Evolutionary conservation across 2,797 vertebrate genomes (phyloP).

Genomic region (Acanthis flammea): DNA sequence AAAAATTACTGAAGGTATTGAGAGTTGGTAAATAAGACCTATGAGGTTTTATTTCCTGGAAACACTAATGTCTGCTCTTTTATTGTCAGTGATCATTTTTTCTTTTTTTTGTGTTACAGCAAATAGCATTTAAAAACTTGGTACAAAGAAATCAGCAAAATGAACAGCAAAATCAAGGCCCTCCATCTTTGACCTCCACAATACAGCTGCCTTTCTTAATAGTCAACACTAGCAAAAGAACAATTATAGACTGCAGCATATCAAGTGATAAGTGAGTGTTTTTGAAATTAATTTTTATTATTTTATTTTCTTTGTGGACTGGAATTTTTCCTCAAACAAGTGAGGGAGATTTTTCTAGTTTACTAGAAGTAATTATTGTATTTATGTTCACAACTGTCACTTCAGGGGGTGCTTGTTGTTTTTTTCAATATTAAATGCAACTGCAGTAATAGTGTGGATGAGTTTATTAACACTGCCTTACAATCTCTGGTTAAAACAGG

Average conservation of each 20-base stretch:
- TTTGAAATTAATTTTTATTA: background rate
- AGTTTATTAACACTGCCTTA: background rate
- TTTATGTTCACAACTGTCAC: background rate
- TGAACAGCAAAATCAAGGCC: conserved; percentile 77
- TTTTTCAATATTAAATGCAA: background rate
- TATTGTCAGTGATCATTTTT: background rate
- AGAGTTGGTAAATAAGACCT: background rate
- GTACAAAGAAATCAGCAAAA: conserved; percentile 85
- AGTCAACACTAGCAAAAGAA: conserved; percentile 86
- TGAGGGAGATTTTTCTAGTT: background rate
- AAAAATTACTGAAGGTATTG: background rate
- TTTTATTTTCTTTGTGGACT: background rate
- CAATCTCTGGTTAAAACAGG: background rate
- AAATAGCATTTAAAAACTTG: conserved; percentile 90
- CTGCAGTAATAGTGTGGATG: background rate
- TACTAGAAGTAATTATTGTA: background rate
- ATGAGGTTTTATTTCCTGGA: background rate
- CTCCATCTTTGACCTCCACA: conserved; percentile 80
- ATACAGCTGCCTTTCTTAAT: conserved; percentile 88
- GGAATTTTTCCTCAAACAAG: background rate
- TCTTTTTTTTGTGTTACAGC: conserved; percentile 70
- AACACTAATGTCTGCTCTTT: background rate
- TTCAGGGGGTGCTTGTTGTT: background rate
- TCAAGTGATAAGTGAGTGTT: conserved; percentile 86
- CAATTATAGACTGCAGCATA: conserved; percentile 89